A percentile compares a stretch with the other conserved stretches of the same genome.
Evolutionary conservation across 35 echinoderm and acorn worm genomes (phyloP).

Genomic region (Lytechinus variegatus): DNA sequence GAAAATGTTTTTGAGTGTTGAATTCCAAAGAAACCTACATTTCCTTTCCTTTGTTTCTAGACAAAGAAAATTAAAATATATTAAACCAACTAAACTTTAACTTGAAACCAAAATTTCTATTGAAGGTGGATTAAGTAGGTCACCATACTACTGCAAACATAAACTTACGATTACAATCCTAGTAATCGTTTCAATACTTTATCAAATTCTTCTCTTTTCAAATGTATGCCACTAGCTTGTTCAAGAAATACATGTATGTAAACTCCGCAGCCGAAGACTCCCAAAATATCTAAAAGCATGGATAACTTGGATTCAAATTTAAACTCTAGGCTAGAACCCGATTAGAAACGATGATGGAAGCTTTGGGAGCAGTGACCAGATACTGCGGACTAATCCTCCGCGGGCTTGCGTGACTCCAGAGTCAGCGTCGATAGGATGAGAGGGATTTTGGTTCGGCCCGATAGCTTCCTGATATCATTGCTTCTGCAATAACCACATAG

Average conservation of each 20-base stretch:
- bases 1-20: too few species aligned
- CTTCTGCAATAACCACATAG: background rate
- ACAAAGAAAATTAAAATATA: background rate
- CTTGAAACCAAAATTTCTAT: background rate
- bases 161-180: background rate
- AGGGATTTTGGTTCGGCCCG: background rate
- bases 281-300: background rate
- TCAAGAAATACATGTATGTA: background rate
- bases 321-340: background rate
- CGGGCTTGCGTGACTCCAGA: background rate
- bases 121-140: background rate
- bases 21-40: background rate
- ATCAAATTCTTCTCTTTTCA: background rate
- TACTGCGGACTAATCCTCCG: background rate
- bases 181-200: background rate
- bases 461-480: background rate
- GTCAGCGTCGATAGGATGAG: background rate
- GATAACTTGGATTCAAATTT: background rate
- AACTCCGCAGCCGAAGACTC: background rate
- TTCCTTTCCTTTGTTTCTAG: background rate
- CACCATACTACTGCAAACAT: too few species aligned
- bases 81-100: background rate
- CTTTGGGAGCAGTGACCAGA: background rate
- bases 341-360: background rate
- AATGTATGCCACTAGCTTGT: background rate